A percentile compares a stretch with the other conserved stretches of the same genome.
Conservation (phyloP, 2,888 invertebrate genomes). For the Odontocolon sp. region DNA sequence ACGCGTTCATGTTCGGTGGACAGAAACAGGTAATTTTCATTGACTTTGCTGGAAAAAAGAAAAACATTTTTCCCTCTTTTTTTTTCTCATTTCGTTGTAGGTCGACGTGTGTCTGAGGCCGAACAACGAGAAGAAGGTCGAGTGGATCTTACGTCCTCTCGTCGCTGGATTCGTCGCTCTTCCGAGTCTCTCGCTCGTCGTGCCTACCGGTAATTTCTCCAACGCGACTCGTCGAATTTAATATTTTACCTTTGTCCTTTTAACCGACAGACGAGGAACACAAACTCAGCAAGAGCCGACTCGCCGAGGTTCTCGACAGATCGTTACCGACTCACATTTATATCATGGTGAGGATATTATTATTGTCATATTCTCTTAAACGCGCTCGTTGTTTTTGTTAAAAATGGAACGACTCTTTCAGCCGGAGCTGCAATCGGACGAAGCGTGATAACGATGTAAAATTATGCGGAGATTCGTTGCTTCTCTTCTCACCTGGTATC, state of each 20-base stretch:
- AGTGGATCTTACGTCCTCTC: conserved; percentile 91
- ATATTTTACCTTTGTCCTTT: too few relatives aligned
- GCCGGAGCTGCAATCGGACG: conserved; percentile 74
- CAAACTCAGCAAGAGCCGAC: conserved; percentile 81
- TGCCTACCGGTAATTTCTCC: conserved; percentile 76
- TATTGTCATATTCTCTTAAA: background rate
- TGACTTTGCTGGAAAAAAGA: too few relatives aligned
- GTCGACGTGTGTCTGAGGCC: conserved; percentile 82
- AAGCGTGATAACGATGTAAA: conserved; percentile 65
- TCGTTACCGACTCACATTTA: conserved; percentile 86
- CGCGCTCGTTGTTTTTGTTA: background rate
- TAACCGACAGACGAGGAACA: conserved; percentile 76
- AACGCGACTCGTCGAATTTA: too few relatives aligned
- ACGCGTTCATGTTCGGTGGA: conserved; percentile 97
- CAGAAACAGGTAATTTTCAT: conserved; percentile 93
- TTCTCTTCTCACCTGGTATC: too few relatives aligned
- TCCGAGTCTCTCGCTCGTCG: conserved; percentile 82
- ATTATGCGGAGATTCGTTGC: conserved; percentile 24
- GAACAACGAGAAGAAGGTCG: conserved; percentile 83
- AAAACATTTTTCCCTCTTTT: background rate
- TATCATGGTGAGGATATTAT: conserved; percentile 83
- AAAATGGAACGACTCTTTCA: conserved; percentile 63
- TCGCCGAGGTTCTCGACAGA: conserved; percentile 83
- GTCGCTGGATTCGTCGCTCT: conserved; percentile 84
- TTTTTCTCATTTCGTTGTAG: conserved; percentile 75